phyloP scores from a whole-genome alignment of 1,140 invertebrate species.

The Trialeurodes vaporariorum region DNA sequence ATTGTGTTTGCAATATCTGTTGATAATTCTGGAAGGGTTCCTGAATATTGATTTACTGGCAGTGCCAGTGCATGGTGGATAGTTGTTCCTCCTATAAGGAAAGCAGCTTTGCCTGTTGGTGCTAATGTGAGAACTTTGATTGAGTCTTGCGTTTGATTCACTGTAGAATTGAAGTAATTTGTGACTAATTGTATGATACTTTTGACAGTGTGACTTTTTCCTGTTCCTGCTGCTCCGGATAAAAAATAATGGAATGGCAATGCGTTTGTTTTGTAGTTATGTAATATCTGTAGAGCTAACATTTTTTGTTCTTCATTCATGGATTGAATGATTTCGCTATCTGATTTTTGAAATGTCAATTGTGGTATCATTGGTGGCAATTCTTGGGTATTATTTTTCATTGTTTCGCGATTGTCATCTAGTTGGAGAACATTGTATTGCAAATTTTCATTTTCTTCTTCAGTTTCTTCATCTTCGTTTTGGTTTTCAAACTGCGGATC shows the following conservation, averaged over 20 bases:
- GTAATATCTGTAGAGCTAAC: conserved; percentile 21
- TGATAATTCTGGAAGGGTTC: conserved; percentile 7
- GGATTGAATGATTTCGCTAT: conserved; percentile 10
- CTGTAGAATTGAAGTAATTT: conserved; percentile 18
- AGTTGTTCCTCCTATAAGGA: conserved; percentile 28
- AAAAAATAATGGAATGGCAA: conserved; percentile 20
- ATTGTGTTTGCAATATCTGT: conserved; percentile 22
- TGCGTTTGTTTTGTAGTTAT: conserved; percentile 17
- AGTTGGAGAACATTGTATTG: too few species aligned
- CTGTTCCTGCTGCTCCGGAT: conserved; percentile 22
- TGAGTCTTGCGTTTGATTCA: conserved; percentile 15
- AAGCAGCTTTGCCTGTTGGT: conserved; percentile 32
- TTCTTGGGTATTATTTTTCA: background rate
- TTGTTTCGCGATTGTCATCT: background rate
- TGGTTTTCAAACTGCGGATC: too few species aligned
- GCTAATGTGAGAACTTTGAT: conserved; percentile 26
- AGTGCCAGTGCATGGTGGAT: conserved; percentile 30
- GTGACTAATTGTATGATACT: conserved; percentile 18
- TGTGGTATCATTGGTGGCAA: background rate
- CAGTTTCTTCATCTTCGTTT: background rate
- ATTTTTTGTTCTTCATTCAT: conserved; percentile 19
- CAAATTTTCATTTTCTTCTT: background rate
- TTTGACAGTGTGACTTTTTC: conserved; percentile 16
- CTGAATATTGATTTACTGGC: conserved; percentile 22
- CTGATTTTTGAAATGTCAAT: background rate